These are phyloP conservation scores for Daktulosphaira vitifoliae DNA, from an alignment of 1,140 invertebrate genomes.

Conservation along the genomic window DNA sequence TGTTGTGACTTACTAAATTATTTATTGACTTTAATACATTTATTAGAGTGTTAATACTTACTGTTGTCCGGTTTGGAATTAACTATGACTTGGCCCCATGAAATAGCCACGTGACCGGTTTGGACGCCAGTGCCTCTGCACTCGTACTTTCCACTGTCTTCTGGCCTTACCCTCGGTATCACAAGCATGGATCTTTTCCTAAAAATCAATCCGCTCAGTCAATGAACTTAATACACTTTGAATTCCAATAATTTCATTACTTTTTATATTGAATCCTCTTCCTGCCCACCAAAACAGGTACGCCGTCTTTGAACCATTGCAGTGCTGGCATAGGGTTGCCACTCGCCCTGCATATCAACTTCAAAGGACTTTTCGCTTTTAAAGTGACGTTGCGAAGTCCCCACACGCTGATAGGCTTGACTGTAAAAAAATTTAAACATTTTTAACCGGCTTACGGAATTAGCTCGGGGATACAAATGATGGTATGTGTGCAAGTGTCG, in stretches of 20 bases:
- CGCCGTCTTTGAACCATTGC: slow-evolving; percentile 42
- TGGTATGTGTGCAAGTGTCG: too few species aligned
- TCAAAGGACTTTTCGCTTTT: slow-evolving; percentile 38
- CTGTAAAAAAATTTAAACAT: slow-evolving; percentile 39
- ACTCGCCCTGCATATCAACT: slow-evolving; percentile 41
- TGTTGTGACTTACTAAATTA: too few species aligned
- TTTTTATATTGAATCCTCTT: slow-evolving; percentile 42
- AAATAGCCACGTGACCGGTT: slow-evolving; percentile 35
- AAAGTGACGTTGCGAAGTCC: slow-evolving; percentile 41
- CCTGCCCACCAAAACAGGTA: slow-evolving; percentile 38
- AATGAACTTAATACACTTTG: neutral
- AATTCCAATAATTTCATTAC: slow-evolving; percentile 36
- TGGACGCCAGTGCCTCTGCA: slow-evolving; percentile 50
- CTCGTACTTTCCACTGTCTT: slow-evolving; percentile 64
- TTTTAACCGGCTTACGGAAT: too few species aligned
- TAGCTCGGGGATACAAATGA: too few species aligned
- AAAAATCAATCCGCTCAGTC: slow-evolving; percentile 12
- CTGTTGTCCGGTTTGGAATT: slow-evolving; percentile 39
- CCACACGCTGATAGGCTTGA: slow-evolving; percentile 39
- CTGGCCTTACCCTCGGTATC: slow-evolving; percentile 57
- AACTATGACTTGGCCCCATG: slow-evolving; percentile 38
- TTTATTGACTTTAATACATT: too few species aligned
- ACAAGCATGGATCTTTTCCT: slow-evolving; percentile 69
- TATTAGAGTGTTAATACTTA: slow-evolving; percentile 35
- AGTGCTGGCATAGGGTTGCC: slow-evolving; percentile 42